phyloP scores from a whole-genome alignment of 2,888 invertebrate species.

The Thereva unica region DNA sequence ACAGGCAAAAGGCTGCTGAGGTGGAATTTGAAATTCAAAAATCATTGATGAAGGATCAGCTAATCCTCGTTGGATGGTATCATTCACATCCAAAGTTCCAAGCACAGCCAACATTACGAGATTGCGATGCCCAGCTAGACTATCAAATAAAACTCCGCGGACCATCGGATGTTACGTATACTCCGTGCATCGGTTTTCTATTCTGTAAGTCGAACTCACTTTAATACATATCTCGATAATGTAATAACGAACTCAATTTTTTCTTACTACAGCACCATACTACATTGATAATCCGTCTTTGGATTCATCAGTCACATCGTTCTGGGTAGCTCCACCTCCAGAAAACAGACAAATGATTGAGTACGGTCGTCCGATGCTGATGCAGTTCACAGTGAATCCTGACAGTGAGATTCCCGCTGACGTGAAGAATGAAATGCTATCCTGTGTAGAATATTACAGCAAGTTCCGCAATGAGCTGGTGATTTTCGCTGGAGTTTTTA shows the following conservation, averaged over 20 bases:
- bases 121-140: conserved; percentile 91
- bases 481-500: conserved; percentile 62
- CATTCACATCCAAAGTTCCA: conserved; percentile 90
- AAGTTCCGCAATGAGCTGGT: conserved; percentile 68
- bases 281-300: conserved; percentile 77
- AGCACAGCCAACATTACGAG: conserved; percentile 83
- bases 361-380: conserved; percentile 88
- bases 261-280: conserved; percentile 71
- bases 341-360: conserved; percentile 85
- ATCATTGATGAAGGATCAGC: conserved; percentile 78
- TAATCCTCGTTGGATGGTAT: conserved; percentile 91
- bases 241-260: neutral
- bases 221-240: neutral
- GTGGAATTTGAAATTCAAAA: conserved; percentile 83
- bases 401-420: conserved; percentile 80
- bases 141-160: conserved; percentile 96
- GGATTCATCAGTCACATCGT: conserved; percentile 83
- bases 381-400: conserved; percentile 82
- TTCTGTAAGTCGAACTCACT: conserved; percentile 73
- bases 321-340: conserved; percentile 95
- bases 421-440: conserved; percentile 83
- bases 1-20: conserved; percentile 73
- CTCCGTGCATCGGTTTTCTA: conserved; percentile 90
- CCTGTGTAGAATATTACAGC: conserved; percentile 82
- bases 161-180: conserved; percentile 85